Evolutionary conservation across 1,140 invertebrate species (phyloP).

Genomic region (Apis laboriosa): DNA sequence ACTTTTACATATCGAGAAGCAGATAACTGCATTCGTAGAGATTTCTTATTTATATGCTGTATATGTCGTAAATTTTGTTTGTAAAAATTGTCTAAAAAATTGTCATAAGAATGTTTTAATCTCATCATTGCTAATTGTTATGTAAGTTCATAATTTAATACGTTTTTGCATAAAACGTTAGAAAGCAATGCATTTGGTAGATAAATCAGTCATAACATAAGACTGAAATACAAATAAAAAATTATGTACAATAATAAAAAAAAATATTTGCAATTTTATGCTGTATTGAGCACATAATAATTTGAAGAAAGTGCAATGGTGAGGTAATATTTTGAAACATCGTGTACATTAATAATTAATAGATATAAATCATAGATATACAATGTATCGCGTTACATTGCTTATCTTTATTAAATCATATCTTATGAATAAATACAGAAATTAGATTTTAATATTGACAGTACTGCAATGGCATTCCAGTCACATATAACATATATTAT

Average conservation of each 20-base stretch:
- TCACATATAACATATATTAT: conserved; percentile 40
- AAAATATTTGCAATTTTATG: conserved; percentile 13
- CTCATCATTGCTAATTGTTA: conserved; percentile 52
- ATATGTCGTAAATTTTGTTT: conserved; percentile 34
- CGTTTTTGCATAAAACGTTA: conserved; percentile 2
- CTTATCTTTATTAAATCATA: conserved; percentile 44
- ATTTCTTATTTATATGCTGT: conserved; percentile 21
- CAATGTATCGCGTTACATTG: conserved; percentile 30
- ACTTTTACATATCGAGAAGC: conserved; percentile 69
- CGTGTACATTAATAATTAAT: conserved; percentile 42
- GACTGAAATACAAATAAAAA: conserved; percentile 25
- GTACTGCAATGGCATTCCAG: conserved; percentile 53
- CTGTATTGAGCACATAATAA: background rate
- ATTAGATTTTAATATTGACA: conserved; percentile 50
- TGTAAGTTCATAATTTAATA: conserved; percentile 3
- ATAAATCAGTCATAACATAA: conserved; percentile 1
- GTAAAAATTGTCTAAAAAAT: conserved; percentile 26
- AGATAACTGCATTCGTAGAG: conserved; percentile 35
- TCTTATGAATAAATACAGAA: conserved; percentile 26
- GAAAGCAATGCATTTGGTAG: conserved; percentile 5
- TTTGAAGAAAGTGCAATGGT: conserved; percentile 38
- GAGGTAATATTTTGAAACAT: conserved; percentile 38
- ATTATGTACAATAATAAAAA: conserved; percentile 13
- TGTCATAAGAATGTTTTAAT: conserved; percentile 30
- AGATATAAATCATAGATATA: conserved; percentile 36